phyloP scores from a whole-genome alignment of 2,888 invertebrate genomes.

The Lochmaea capreae region DNA sequence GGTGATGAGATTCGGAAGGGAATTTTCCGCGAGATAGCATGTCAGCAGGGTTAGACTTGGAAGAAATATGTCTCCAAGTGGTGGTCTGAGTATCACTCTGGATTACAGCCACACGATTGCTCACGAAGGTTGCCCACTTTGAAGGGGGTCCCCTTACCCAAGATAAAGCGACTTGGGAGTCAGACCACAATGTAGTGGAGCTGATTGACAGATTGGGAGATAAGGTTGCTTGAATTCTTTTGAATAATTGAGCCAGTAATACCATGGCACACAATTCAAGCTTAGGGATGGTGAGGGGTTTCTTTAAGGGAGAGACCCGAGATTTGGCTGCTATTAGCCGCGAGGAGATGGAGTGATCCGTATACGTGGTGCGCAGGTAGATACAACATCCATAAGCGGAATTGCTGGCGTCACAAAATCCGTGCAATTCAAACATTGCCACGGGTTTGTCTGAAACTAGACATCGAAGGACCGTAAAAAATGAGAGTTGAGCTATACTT shows the following conservation, averaged over 20 bases:
- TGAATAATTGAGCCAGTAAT: not conserved
- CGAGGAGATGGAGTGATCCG: not conserved
- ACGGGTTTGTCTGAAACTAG: not conserved
- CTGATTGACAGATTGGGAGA: slow-evolving; percentile 1
- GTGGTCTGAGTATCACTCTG: slow-evolving; percentile 2
- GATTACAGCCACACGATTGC: slow-evolving; percentile 6
- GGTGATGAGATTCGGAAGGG: not conserved
- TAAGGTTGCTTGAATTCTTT: slow-evolving; percentile 1
- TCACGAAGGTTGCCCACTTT: slow-evolving; percentile 2
- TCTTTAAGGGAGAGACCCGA: not conserved
- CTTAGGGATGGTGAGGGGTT: not conserved
- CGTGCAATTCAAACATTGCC: not conserved
- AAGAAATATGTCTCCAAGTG: slow-evolving; percentile 1
- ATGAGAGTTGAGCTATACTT: slow-evolving; percentile 1
- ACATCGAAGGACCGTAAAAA: not conserved
- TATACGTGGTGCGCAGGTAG: not conserved
- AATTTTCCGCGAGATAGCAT: not conserved
- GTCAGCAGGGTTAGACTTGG: not conserved
- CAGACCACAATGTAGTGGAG: not conserved
- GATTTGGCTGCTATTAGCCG: not conserved
- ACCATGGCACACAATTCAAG: slow-evolving; percentile 1
- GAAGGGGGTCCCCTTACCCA: slow-evolving; percentile 2
- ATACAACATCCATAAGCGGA: not conserved
- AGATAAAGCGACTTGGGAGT: slow-evolving; percentile 5
- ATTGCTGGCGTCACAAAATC: not conserved